These are phyloP conservation scores for Cyanoderma ruficeps DNA, from an alignment of 2,113 vertebrate species.

Conservation along the genomic window DNA sequence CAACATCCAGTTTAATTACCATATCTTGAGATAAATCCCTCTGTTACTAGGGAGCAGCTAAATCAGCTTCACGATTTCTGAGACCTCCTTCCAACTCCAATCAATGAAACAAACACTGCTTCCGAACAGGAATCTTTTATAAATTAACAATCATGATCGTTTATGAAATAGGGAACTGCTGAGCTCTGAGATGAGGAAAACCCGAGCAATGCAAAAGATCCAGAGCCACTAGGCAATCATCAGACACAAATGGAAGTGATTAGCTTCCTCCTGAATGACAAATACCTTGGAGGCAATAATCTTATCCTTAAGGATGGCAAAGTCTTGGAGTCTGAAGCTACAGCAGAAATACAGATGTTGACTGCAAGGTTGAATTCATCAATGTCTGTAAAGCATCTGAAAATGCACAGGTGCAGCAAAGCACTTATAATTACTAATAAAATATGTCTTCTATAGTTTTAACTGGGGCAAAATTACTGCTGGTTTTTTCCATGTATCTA, in stretches of 20 bases:
- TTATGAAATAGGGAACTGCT: background rate
- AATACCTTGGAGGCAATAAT: background rate
- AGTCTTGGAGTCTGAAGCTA: background rate
- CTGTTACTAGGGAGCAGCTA: background rate
- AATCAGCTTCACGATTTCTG: background rate
- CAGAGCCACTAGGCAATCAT: background rate
- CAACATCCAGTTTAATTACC: slow-evolving; percentile 33
- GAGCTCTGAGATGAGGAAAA: background rate
- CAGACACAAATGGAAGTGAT: slow-evolving; percentile 23
- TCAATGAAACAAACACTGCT: background rate
- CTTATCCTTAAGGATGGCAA: background rate
- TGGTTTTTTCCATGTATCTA: background rate
- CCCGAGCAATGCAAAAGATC: background rate
- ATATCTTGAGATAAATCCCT: slow-evolving; percentile 5
- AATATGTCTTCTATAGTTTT: background rate
- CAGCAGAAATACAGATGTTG: background rate
- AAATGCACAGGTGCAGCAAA: background rate
- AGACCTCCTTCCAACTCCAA: slow-evolving; percentile 32
- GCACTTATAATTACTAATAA: background rate
- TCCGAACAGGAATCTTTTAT: background rate
- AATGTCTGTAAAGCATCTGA: background rate
- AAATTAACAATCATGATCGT: background rate
- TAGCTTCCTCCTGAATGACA: slow-evolving; percentile 18
- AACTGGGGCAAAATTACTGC: background rate
- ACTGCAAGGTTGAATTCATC: background rate